Evolutionary conservation across 2,888 invertebrate genomes (phyloP), one percentile per base, ranked within the genome.

Genomic region (Lochmaea crataegi): DNA sequence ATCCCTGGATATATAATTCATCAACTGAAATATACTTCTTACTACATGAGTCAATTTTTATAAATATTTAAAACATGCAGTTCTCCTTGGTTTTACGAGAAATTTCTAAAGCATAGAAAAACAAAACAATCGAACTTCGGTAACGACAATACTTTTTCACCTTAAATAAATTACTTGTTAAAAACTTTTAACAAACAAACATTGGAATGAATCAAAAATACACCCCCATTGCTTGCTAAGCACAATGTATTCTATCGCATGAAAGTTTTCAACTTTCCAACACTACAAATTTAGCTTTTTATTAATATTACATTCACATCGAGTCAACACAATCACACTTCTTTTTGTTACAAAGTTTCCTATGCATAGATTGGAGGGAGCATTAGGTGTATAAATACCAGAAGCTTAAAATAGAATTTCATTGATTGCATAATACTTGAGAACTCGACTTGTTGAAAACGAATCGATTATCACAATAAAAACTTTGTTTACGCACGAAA

Each of bases 361-460:
- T 45, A 14, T 45, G 45, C 45, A 45, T 45, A 56, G 22, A 56
- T 18, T 56, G 18, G 2, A 22, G 22, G 18, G 2, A 22, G 22
- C 56, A 56, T 56, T 9, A 56, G 18, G 22, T 56, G 18, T 22
- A 56, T 56, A 56, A 56, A 56, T 56, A 56, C 3, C 18, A 22
- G 11, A 56, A 16, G 56, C 56, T 22, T 10, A n/a, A 56, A 56
- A 22, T 56, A 22, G 56, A 56, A 56, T 45, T 22, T 56, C 22
- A 56, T 56, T 56, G 56, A 56, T 56, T 56, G 22, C 56, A 56
- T 56, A 18, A 56, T 56, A 56, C 56, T 56, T 56, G 56, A 22
- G 22, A 56, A 56, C n/a, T 56, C 22, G 18, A 22, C 56, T 56
- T 56, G 56, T 56, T 56, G 22, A 18, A 11, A 56, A 22, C 56